phyloP scores from a whole-genome alignment of 2,888 invertebrate species.

The Pogonocherus hispidulus region DNA sequence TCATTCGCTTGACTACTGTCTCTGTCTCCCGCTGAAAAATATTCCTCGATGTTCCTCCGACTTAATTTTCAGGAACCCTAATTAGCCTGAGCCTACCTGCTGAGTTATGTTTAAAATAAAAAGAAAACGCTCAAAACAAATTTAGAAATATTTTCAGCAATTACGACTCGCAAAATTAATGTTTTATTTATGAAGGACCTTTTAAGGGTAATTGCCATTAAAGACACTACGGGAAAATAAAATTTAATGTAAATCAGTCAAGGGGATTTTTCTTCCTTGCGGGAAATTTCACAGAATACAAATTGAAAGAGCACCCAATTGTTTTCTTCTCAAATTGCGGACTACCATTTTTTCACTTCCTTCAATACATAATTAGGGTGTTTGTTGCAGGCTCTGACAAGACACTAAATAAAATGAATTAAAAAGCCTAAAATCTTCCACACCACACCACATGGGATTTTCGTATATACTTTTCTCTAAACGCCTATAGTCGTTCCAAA shows the following conservation, averaged over 20 bases:
- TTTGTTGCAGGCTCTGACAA: too few relatives aligned
- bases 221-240: not conserved
- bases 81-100: slow-evolving; percentile 16
- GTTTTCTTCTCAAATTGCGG: too few relatives aligned
- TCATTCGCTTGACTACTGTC: slow-evolving; percentile 13
- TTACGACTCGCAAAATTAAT: slow-evolving; percentile 25
- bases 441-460: too few relatives aligned
- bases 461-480: too few relatives aligned
- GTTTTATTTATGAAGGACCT: slow-evolving; percentile 23
- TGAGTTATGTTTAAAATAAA: slow-evolving; percentile 22
- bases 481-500: too few relatives aligned
- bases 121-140: slow-evolving; percentile 20
- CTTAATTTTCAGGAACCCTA: slow-evolving; percentile 14
- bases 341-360: too few relatives aligned
- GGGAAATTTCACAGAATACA: not conserved
- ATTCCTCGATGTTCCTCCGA: not conserved
- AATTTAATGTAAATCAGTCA: not conserved
- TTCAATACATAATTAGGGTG: too few relatives aligned
- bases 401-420: too few relatives aligned
- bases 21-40: slow-evolving; percentile 12
- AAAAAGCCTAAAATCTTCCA: too few relatives aligned
- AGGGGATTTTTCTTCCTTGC: not conserved
- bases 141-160: slow-evolving; percentile 18
- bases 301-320: not conserved
- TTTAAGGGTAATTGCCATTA: slow-evolving; percentile 24